These are phyloP conservation scores for Donacobius atricapilla DNA, from an alignment of 2,113 vertebrate genomes.

Conservation along the genomic window DNA sequence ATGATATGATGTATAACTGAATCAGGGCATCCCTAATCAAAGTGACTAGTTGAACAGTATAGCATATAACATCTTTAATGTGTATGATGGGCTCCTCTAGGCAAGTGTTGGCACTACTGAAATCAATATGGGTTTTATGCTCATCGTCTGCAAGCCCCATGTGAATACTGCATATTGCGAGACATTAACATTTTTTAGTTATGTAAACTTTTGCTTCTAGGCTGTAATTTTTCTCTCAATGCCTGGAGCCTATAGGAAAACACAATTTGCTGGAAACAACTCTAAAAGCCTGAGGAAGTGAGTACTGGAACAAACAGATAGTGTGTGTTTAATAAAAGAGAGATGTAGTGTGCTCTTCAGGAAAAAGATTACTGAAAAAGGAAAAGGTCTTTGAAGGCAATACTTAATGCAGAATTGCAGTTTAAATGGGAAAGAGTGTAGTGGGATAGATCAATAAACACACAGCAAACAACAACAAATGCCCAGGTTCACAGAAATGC, in stretches of 20 bases:
- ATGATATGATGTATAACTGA: not conserved
- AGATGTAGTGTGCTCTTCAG: not conserved
- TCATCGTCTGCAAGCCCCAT: not conserved
- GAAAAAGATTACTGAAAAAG: not conserved
- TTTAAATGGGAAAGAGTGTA: not conserved
- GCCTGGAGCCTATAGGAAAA: not conserved
- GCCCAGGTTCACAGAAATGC: not conserved
- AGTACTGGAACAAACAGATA: not conserved
- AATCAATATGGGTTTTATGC: not conserved
- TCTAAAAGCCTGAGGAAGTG: not conserved
- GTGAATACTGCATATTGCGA: not conserved
- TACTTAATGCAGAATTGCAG: not conserved
- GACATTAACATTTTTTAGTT: not conserved
- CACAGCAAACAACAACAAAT: not conserved
- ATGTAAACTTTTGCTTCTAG: not conserved
- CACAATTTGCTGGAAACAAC: not conserved
- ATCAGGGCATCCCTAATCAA: not conserved
- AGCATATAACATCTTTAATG: not conserved
- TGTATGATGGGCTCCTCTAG: not conserved
- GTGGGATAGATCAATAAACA: not conserved
- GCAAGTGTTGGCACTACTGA: not conserved
- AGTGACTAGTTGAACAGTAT: not conserved
- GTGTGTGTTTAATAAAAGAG: not conserved
- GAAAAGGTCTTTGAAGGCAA: not conserved
- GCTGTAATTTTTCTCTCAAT: not conserved